Evolutionary conservation across 2,113 vertebrate genomes (phyloP), one percentile per base, ranked within the genome.

Genomic region (rat (Rattus norvegicus)): DNA sequence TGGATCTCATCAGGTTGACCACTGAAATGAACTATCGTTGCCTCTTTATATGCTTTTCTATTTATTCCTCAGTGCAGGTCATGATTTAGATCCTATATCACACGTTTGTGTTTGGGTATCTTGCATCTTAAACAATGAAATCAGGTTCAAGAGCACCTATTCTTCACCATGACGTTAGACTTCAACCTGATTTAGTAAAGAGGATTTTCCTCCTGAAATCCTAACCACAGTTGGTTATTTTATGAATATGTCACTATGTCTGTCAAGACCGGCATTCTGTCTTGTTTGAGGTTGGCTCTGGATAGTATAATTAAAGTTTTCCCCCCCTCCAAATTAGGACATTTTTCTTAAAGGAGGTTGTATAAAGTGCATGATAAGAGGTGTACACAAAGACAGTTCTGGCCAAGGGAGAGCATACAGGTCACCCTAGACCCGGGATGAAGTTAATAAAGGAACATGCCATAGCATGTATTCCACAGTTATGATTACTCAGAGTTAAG

Each of bases 131-230:
- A 79, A 33, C 17, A 28, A 88, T 30, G 9, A 76, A 69, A 17
- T 91, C 61, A 54, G 39, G 16, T 49, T n/a, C 56, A 39, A 67
- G 17, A 39, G 24, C 30, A 80, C 3, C 1, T 12, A 52, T 28
- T 85, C 7, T 36, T 30, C 77, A 30, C 39, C 16, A 33, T 17
- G 4, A 70, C 79, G 16, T 52, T 56, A 84, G 22, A 30, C 16
- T 88, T 84, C 33, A n/a, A 26, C 9, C 36, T 77, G 4, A 7
- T 33, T 56, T 77, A n/a, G n/a, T 20, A n/a, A 56, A 43, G 83
- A 84, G 8, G 36, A 30, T 7, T 84, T 89, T 67, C 49, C 56
- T 91, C 39, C 33, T 96, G 49, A 95, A 90, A 14, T 39, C 94
- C 12, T 72, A 86, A 12, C 43, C 49, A 33, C 11, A 65, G 30